Base-by-base conservation (phyloP, 2,113 vertebrate species). In the Alethe castanea region DNA sequence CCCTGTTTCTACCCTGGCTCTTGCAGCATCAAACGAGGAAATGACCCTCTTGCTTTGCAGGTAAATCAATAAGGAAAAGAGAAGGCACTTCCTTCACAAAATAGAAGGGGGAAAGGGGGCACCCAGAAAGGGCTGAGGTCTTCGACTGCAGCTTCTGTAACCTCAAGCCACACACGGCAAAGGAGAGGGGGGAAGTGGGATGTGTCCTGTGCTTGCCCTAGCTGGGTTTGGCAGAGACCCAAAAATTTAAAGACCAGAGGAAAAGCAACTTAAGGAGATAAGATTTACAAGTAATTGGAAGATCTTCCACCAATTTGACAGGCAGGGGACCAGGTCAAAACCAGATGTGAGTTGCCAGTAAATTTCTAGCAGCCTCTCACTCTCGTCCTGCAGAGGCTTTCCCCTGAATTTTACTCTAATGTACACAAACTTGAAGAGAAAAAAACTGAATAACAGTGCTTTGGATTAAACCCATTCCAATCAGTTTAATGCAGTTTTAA, bases 401-500 rank as follows among this genome's bases (percentile, higher is more conserved):
- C 92, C 93, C 92, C 90, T 95, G 95, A 96, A 97, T 61, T 81
- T 92, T 36, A 77, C 7, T 1, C 53, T 94, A 88, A 94, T 71
- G 45, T 94, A 96, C 65, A 96, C 95, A 96, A 95, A 96, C 83
- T 56, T 0, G 0, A 92, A 54, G 69, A 74, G 64, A 56, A 82
- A 91, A 14, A 12, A 3, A 5, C 31, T 19, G 67, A 81, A 76
- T 23, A 94, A 92, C 60, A 84, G 82, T 2, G 1, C 47, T 84
- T 92, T 94, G 94, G 90, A 86, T 88, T 86, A 88, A 95, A 90
- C 69, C 57, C 86, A 84, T 86, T 80, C 62, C 65, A 61, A 59
- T 88, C 80, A 65, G 88, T 74, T 78, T 71, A 92, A 92, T 81
- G 54, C 54, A 76, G 72, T 88, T 80, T 35, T 61, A 77, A 95